Conservation (phyloP, 2,113 vertebrate genomes). For the Anolis carolinensis region DNA sequence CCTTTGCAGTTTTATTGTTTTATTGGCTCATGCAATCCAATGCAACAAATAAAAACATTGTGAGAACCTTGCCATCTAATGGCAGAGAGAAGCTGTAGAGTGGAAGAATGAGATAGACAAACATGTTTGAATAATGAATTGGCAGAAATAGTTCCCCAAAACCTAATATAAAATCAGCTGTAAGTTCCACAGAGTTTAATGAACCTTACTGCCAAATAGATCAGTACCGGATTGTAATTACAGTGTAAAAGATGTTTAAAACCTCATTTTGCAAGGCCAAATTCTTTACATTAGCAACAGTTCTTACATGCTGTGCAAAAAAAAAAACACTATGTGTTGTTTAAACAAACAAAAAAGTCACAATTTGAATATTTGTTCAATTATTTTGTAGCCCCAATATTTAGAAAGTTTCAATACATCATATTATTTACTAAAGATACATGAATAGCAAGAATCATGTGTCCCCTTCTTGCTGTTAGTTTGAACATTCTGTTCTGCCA, state of each 20-base stretch:
- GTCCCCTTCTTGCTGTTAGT: too few relatives aligned
- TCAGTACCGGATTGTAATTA: not conserved
- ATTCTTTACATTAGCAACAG: not conserved
- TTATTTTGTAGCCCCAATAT: not conserved
- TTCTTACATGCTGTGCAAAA: not conserved
- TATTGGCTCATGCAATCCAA: constrained; percentile 33
- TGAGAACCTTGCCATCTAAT: constrained; percentile 17
- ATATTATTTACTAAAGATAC: not conserved
- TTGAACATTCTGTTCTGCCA: too few relatives aligned
- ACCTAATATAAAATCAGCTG: not conserved
- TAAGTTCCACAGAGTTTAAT: not conserved
- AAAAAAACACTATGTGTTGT: not conserved
- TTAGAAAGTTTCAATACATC: not conserved
- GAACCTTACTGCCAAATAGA: not conserved
- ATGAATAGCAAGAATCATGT: too few relatives aligned
- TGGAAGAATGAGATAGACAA: constrained; percentile 24
- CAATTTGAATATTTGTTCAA: not conserved
- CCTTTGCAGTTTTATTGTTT: constrained; percentile 50
- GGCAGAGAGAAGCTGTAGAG: not conserved
- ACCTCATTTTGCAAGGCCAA: constrained; percentile 8
- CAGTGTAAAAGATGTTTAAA: constrained; percentile 19
- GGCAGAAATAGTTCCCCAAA: constrained; percentile 29
- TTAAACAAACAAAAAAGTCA: not conserved
- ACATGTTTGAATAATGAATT: constrained; percentile 27
- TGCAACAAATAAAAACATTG: constrained; percentile 31